Evolutionary conservation across 92 coral and sea anemone species (phyloP).

Genomic region (Porites evermanni): DNA sequence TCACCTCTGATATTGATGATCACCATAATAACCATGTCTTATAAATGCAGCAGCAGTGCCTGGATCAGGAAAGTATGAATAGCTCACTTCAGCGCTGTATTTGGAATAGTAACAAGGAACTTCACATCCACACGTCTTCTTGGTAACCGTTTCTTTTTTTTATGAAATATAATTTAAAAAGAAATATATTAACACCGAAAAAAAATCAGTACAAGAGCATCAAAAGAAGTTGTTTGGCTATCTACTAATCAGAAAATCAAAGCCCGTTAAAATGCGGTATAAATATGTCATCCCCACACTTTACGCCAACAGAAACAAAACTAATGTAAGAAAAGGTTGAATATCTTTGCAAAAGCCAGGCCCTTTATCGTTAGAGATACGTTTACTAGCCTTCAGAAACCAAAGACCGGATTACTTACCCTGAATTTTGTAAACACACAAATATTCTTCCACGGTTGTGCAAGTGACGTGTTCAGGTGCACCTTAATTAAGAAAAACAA

Average conservation of each 20-base stretch:
- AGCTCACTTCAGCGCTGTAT: constrained; percentile 9
- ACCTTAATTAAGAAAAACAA: background rate
- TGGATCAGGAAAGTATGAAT: constrained; percentile 6
- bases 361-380: too few species aligned
- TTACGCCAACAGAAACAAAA: too few species aligned
- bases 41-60: background rate
- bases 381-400: too few species aligned
- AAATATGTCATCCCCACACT: too few species aligned
- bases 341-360: too few species aligned
- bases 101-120: background rate
- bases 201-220: too few species aligned
- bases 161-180: too few species aligned
- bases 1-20: background rate
- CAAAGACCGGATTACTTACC: background rate
- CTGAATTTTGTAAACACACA: background rate
- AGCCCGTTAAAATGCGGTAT: too few species aligned
- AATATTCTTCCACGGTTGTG: background rate
- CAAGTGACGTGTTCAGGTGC: background rate
- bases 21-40: background rate
- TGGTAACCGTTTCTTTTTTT: background rate
- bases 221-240: too few species aligned
- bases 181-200: too few species aligned
- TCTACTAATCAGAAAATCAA: too few species aligned
- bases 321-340: too few species aligned
- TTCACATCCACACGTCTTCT: background rate